Evolutionary conservation across 2,113 vertebrate genomes (phyloP).

Genomic region (Seriola rivoliana): DNA sequence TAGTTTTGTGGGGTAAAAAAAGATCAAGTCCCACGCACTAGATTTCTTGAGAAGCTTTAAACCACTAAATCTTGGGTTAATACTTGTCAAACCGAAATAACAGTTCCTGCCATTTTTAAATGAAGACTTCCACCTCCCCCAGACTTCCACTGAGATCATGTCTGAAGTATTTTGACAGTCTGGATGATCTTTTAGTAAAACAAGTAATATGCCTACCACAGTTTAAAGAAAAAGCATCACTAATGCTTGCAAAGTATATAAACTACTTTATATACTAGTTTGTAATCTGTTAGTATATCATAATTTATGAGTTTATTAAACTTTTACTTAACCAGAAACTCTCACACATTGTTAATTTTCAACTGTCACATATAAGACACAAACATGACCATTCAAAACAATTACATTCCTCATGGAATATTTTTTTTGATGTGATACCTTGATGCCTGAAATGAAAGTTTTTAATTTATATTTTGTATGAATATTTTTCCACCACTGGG

Average conservation of each 20-base stretch:
- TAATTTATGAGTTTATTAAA: neutral
- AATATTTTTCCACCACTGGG: too few relatives aligned
- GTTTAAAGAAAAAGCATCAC: too few relatives aligned
- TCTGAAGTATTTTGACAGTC: neutral
- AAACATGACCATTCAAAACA: too few relatives aligned
- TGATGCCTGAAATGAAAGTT: neutral
- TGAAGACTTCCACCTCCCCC: neutral
- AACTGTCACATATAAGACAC: too few relatives aligned
- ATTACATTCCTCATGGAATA: too few relatives aligned
- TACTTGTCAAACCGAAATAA: neutral
- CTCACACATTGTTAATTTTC: too few relatives aligned
- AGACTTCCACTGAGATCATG: slow-evolving; percentile 5
- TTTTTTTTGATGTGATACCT: neutral
- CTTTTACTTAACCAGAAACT: neutral
- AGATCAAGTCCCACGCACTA: too few relatives aligned
- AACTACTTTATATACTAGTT: too few relatives aligned
- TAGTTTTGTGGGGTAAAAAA: neutral
- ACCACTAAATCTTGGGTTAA: neutral
- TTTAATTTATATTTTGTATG: neutral
- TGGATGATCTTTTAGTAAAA: neutral
- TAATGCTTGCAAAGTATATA: neutral
- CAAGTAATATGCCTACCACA: too few relatives aligned
- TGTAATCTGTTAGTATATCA: neutral
- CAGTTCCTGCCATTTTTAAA: neutral
- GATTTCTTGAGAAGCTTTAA: too few relatives aligned